These are phyloP conservation scores for Drosophila suzukii DNA, from an alignment of 1,140 invertebrate species.

Conservation along the genomic window DNA sequence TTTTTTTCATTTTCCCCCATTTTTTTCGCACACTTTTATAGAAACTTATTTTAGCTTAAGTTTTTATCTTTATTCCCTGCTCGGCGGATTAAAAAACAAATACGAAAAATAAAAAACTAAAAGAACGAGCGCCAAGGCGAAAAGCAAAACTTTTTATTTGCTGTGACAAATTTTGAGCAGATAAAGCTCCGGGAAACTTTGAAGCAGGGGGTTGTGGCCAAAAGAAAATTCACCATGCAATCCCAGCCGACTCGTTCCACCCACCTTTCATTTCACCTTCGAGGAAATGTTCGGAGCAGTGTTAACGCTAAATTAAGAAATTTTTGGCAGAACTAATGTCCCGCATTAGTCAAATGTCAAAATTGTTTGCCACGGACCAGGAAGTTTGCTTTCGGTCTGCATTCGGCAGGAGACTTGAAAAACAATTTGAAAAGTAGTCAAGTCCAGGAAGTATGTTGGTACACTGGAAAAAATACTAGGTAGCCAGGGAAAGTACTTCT, in stretches of 20 bases:
- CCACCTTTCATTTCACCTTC: slow-evolving; percentile 21
- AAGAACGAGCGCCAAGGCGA: slow-evolving; percentile 27
- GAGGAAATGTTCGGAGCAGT: slow-evolving; percentile 26
- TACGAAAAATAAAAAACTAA: slow-evolving; percentile 10
- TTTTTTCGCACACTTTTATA: slow-evolving; percentile 52
- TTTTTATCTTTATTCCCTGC: slow-evolving; percentile 77
- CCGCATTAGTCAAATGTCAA: slow-evolving; percentile 78
- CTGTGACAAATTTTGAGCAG: slow-evolving; percentile 80
- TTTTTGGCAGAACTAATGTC: slow-evolving; percentile 78
- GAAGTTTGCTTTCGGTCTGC: slow-evolving; percentile 8
- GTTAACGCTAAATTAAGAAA: slow-evolving; percentile 75
- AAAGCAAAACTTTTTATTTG: slow-evolving; percentile 79
- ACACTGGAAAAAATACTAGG: neutral
- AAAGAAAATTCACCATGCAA: slow-evolving; percentile 62
- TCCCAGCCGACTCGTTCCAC: slow-evolving; percentile 5
- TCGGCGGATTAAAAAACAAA: slow-evolving; percentile 72
- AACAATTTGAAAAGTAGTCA: slow-evolving; percentile 52
- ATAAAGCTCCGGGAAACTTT: slow-evolving; percentile 72
- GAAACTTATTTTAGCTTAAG: slow-evolving; percentile 77
- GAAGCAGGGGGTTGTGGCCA: slow-evolving; percentile 51
- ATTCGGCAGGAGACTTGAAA: slow-evolving; percentile 35
- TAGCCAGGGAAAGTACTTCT: no score
- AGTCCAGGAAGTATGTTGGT: neutral
- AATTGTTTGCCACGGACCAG: slow-evolving; percentile 55
- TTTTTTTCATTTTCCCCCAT: neutral